Base-by-base conservation (phyloP, 2,888 invertebrate genomes). In the Polydrusus pterygomalis region DNA sequence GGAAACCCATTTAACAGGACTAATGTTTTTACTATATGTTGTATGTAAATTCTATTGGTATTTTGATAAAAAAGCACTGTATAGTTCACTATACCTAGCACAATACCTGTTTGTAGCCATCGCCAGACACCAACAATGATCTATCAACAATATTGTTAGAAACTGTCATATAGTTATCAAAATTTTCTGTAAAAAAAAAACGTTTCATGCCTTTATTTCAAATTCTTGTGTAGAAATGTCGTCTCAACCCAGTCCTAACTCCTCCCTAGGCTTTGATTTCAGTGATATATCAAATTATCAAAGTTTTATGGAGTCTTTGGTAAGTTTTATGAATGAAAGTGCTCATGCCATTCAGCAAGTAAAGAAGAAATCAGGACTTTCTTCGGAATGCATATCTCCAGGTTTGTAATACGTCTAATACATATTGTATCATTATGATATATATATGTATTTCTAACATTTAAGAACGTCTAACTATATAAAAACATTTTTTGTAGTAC, bases 271-370 rank as follows among this genome's bases (percentile, higher is more conserved):
- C 1, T 11, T 34, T 3, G 58, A 58, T 15, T 17, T 11, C 17
- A n/a, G 13, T 7, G 72, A 76, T 49, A 45, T 76, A 15, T 0
- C 69, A 10, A 76, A 73, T 47, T 63, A 15, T 25, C 30, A 62
- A 3, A 38, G 20, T 11, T 76, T 76, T 25, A 72, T 76, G 58
- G 69, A 76, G 3, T 54, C 76, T n/a, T 49, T 76, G 25, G 38
- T 69, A 38, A 47, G 9, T 47, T 64, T 76, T 13, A 54, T 76
- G 51, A 76, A 76, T 25, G 72, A 76, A n/a, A 72, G 64, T 15
- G 15, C 56, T 5, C 8, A 15, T 8, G 30, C 18, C 11, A 69
- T 73, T 47, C 63, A 38, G n/a, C 54, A 76, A 64, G 72, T 76
- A 3, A 76, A 64, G n/a, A 38, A 64, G 45, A 60, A 58, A 17